Evolutionary conservation across 1,140 invertebrate genomes (phyloP), one percentile per base, ranked within the genome.

Genomic region (Polyergus mexicanus): DNA sequence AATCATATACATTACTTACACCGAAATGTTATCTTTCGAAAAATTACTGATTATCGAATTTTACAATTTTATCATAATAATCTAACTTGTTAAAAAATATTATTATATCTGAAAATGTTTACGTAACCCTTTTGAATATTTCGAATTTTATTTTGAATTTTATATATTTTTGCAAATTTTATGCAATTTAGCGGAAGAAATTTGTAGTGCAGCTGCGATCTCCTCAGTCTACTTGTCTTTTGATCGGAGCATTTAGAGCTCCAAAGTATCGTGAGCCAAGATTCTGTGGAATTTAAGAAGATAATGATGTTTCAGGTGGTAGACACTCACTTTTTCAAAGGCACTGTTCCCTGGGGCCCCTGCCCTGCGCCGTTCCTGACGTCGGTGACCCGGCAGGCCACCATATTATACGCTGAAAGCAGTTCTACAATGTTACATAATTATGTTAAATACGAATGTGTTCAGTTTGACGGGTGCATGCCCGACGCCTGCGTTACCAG

Each of bases 401-500:
- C 98, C 98, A 99, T 98, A 96, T 98, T 99, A 97, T 99, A 99
- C 95, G 98, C 98, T 99, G 97, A 95, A 98, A 97, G 92, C 92
- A 95, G 94, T 95, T 95, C 94, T 95, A 94, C 78, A 95, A 94
- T 94, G 91, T 94, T 93, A 94, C 87, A 94, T 94, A 92, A 93
- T 87, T 89, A 84, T 90, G 89, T 94, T 94, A 92, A 92, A 63
- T 7, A 60, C 54, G 19, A 77, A 88, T 58, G 56, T 74, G 62
- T 85, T 87, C 80, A 74, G 58, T 51, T 81, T 87, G 71, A 87
- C 89, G 75, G 90, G 83, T 75, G 90, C 89, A 88, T 88, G 92
- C 92, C 86, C 85, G 38, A 66, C 87, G 66, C 83, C 92, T 92
- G 91, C 89, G 85, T 87, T 90, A 62, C 88, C 87, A 16, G 81